These are phyloP conservation scores for Calyptommatus sinebrachiatus DNA, from an alignment of 2,113 vertebrate genomes.

Conservation along the genomic window DNA sequence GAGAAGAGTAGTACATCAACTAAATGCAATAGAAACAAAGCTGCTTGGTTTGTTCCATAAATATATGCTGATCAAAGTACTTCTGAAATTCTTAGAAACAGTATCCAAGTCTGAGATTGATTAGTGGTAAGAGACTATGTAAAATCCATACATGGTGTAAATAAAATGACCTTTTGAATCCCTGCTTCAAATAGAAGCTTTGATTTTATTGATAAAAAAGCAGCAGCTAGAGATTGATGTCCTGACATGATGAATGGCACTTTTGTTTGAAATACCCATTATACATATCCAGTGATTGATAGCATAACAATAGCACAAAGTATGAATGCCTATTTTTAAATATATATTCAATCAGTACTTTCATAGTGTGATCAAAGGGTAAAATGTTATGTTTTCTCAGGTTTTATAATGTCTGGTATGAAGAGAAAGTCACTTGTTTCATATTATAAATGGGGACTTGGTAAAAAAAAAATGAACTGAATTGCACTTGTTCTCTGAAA, in stretches of 20 bases:
- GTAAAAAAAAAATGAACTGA: too few species aligned
- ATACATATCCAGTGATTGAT: not conserved
- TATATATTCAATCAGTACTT: not conserved
- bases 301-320: not conserved
- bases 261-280: conserved; percentile 7
- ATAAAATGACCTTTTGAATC: conserved; percentile 27
- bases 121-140: conserved; percentile 18
- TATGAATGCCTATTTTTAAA: not conserved
- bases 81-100: conserved; percentile 47
- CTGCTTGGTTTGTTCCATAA: conserved; percentile 1
- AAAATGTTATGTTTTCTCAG: not conserved
- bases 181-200: conserved; percentile 24
- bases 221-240: not conserved
- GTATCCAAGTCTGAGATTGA: conserved; percentile 34
- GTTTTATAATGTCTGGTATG: not conserved
- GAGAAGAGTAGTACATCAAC: conserved; percentile 1
- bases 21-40: conserved; percentile 5
- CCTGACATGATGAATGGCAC: not conserved
- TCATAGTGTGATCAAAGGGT: not conserved
- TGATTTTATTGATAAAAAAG: conserved; percentile 36
- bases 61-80: conserved; percentile 42
- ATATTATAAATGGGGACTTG: not conserved
- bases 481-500: too few species aligned
- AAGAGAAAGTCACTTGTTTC: not conserved
- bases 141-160: conserved; percentile 37